Evolutionary conservation across 2,888 invertebrate species (phyloP), one percentile per base, ranked within the genome.

Genomic region (Lutraria lutraria): DNA sequence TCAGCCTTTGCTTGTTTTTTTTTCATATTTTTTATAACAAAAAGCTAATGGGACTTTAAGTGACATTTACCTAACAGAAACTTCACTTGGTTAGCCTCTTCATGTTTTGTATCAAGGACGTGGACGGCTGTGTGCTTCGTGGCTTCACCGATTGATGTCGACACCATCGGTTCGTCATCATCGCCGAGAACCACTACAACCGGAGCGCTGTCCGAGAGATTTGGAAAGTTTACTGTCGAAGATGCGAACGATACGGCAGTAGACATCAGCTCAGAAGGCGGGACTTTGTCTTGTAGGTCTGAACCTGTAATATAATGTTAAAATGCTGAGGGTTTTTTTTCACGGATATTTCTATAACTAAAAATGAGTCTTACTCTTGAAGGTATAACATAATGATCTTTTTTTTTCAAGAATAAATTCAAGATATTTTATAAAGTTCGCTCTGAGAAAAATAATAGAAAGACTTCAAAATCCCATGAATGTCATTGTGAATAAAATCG

Each of bases 41-140:
- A n/a, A n/a, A n/a, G n/a, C n/a, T n/a, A n/a, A n/a, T n/a, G n/a
- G n/a, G n/a, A n/a, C n/a, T n/a, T n/a, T n/a, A n/a, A n/a, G n/a
- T n/a, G n/a, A 81, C 13, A 68, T 83, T 81, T 43, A 85, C 93
- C 86, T 83, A 85, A 79, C 43, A 89, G 52, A 80, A 89, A 89
- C 34, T 86, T 89, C 21, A 89, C 89, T 89, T 86, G 83, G 21
- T 76, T 76, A 34, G 6, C 21, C 8, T 81, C 89, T 25, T 81
- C 76, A 13, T 79, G n/a, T 53, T 52, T 53, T 0, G 15, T 52
- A 15, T 86, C 80, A 19, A 86, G 82, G 15, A 53, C 68, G 43
- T 80, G 83, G 0, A 80, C 31, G 3, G 68, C 79, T 1, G 72
- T 72, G 31, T 82, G 68, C 6, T 29, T 34, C 6, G 76, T 82